Percentiles rank a stretch among this genome's conserved stretches.
Conservation (phyloP, 2,113 vertebrate genomes). For the Setophaga coronata region DNA sequence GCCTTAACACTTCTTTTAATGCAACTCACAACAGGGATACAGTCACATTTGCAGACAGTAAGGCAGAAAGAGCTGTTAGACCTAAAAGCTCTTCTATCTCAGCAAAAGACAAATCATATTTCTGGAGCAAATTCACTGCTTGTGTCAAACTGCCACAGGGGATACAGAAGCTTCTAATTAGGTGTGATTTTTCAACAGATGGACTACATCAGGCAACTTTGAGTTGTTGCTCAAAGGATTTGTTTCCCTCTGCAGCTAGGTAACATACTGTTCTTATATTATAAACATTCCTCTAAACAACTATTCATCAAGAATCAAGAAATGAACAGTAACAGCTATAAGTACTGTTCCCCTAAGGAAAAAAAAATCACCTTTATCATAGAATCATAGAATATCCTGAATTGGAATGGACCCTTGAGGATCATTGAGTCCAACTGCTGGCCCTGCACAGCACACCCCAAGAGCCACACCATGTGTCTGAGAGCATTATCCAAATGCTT, state of each 20-base stretch:
- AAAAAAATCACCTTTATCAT: neutral
- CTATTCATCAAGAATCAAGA: neutral
- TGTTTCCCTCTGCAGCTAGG: neutral
- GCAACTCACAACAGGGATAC: neutral
- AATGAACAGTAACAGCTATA: neutral
- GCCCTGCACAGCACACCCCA: neutral
- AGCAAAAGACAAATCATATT: neutral
- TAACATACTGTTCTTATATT: neutral
- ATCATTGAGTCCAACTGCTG: neutral
- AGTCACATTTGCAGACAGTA: neutral
- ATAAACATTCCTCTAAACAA: neutral
- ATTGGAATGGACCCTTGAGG: neutral
- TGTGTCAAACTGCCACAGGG: neutral
- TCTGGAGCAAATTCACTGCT: neutral
- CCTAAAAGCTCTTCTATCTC: neutral
- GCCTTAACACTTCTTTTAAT: neutral
- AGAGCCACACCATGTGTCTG: neutral
- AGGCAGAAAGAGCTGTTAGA: neutral
- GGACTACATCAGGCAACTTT: neutral
- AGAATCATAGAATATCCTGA: neutral
- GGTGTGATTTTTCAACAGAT: neutral
- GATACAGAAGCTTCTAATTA: neutral
- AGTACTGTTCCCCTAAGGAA: neutral
- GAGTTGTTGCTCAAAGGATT: neutral
- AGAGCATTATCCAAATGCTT: neutral